phyloP scores from a whole-genome alignment of 2,888 invertebrate species.

The Glyphotaelius pellucidus region DNA sequence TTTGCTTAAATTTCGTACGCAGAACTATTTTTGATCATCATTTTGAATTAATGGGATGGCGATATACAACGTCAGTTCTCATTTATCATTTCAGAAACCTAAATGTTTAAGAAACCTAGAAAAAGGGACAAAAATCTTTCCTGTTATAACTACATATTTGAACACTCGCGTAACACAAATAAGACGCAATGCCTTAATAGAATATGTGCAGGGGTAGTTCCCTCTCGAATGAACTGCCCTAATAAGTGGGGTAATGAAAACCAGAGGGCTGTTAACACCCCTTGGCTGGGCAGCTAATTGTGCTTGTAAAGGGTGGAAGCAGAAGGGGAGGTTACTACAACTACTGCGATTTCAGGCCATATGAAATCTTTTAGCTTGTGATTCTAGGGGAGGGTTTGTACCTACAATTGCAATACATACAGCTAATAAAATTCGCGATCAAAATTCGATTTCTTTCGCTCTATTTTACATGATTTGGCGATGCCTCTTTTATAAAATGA shows the following conservation, averaged over 20 bases:
- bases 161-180: background rate
- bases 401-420: background rate
- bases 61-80: too few relatives aligned
- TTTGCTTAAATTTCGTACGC: too few relatives aligned
- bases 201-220: background rate
- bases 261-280: slow-evolving; percentile 43
- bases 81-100: too few relatives aligned
- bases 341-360: background rate
- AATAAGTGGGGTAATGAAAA: slow-evolving; percentile 54
- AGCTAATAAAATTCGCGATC: background rate
- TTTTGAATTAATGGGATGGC: too few relatives aligned
- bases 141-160: background rate
- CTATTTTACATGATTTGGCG: background rate
- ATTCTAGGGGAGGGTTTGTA: background rate
- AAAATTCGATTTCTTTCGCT: background rate
- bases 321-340: slow-evolving; percentile 21
- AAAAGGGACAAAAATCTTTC: too few relatives aligned
- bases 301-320: slow-evolving; percentile 45
- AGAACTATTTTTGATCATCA: too few relatives aligned
- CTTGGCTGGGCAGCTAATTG: slow-evolving; percentile 47
- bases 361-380: background rate
- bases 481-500: background rate
- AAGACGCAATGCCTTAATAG: background rate
- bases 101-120: too few relatives aligned
- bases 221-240: background rate